Conservation (phyloP, 2,797 vertebrate genomes). For the Acanthurus lineatus region DNA sequence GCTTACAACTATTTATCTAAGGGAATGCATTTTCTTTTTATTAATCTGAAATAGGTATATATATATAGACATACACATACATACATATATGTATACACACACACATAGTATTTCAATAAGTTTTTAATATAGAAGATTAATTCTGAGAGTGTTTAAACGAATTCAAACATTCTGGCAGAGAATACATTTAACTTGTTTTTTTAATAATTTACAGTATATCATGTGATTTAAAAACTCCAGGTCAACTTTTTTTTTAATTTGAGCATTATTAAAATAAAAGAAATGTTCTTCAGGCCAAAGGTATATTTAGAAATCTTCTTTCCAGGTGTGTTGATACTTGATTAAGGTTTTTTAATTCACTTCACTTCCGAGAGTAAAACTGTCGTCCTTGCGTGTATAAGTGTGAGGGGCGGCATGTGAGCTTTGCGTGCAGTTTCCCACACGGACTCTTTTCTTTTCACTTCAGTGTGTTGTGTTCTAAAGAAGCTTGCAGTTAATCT, state of each 20-base stretch:
- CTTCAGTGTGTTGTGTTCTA: conserved; percentile 56
- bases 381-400: neutral
- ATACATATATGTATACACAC: too few relatives aligned
- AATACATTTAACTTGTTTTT: neutral
- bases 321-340: neutral
- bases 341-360: neutral
- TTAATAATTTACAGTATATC: neutral
- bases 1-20: neutral
- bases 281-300: neutral
- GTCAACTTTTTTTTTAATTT: neutral
- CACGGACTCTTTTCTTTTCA: conserved; percentile 59
- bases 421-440: conserved; percentile 47
- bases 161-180: neutral
- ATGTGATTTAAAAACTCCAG: neutral
- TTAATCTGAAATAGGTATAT: neutral
- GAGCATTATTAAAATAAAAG: neutral
- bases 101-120: neutral
- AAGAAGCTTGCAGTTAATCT: conserved; percentile 83
- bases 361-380: neutral
- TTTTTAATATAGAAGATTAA: neutral
- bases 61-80: too few relatives aligned
- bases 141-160: neutral
- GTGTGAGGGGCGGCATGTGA: conserved; percentile 1
- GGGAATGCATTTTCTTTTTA: neutral
- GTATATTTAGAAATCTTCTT: neutral